These are phyloP conservation scores for Mustelus asterias DNA, from an alignment of 2,113 vertebrate species.

Conservation along the genomic window DNA sequence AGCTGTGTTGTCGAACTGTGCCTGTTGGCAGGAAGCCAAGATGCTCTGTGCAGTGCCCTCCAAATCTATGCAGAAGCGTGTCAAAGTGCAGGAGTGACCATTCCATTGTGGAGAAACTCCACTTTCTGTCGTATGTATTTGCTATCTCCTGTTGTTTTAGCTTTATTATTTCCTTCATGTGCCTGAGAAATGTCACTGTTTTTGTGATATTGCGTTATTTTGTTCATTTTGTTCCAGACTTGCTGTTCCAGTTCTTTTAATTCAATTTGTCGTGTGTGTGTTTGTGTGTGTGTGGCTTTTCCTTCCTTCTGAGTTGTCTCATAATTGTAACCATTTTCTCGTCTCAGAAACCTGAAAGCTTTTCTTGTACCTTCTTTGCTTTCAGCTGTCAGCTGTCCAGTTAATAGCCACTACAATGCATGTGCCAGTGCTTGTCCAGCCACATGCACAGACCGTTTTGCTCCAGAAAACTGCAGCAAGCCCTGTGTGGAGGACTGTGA, in stretches of 20 bases:
- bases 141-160: background rate
- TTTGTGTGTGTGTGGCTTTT: background rate
- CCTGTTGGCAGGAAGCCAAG: conserved; percentile 47
- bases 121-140: conserved; percentile 67
- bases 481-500: conserved; percentile 59
- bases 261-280: background rate
- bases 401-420: conserved; percentile 58
- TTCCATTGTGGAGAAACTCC: conserved; percentile 62
- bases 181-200: background rate
- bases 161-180: background rate
- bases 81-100: conserved; percentile 53
- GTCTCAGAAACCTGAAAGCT: background rate
- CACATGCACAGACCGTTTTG: conserved; percentile 52
- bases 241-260: background rate
- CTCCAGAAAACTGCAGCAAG: conserved; percentile 48
- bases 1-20: conserved; percentile 66
- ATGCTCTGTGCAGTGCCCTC: conserved; percentile 56
- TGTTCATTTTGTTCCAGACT: background rate
- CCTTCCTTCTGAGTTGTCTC: background rate
- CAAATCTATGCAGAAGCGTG: conserved; percentile 57
- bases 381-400: conserved; percentile 51
- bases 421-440: conserved; percentile 57
- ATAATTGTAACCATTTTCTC: background rate
- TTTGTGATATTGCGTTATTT: background rate
- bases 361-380: background rate